Base-by-base conservation (phyloP, 1,140 invertebrate species). In the Polypedilum vanderplanki region DNA sequence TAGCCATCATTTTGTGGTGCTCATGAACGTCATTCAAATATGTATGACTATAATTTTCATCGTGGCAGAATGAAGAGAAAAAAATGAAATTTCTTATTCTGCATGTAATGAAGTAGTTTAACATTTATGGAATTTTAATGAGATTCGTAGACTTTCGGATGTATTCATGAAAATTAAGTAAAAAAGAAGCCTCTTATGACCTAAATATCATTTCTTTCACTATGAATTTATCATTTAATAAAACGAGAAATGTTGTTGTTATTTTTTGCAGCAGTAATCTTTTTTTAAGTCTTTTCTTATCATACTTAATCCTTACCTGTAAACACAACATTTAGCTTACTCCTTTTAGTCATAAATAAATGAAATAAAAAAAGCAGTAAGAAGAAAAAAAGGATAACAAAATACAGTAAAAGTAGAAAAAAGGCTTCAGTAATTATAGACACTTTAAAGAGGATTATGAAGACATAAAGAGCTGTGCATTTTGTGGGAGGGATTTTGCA, bases 101-200 rank as follows among this genome's bases (percentile, higher is more conserved):
- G 46, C 46, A 12, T 57, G 46, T 17, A 57, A 57, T 57, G 46
- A 57, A 57, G n/a, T 57, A 12, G 46, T 17, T 57, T 57, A 15
- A 57, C 46, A 57, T 57, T 57, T 57, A 57, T 57, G 46, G 46
- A 57, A 57, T 57, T 57, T 57, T 57, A 57, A 57, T 57, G 46
- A 57, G 46, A 57, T 17, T 12, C 8, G 24, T 3, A 33, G 24
- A 33, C 24, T 33, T 33, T 33, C 24, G 24, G 24, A n/a, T n/a
- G n/a, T 33, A 33, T 33, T 33, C 24, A 33, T 33, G 24, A 33
- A 33, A 33, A 33, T 33, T 33, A 33, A n/a, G n/a, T n/a, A n/a
- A 33, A 33, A 5, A 33, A 33, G 24, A 33, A 33, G 24, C 24
- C 24, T 33, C 24, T 33, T 33, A 33, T 33, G 24, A 33, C 24